These are phyloP conservation scores for Lasioglossum calceatum DNA, from an alignment of 2,888 invertebrate species.

Conservation along the genomic window DNA sequence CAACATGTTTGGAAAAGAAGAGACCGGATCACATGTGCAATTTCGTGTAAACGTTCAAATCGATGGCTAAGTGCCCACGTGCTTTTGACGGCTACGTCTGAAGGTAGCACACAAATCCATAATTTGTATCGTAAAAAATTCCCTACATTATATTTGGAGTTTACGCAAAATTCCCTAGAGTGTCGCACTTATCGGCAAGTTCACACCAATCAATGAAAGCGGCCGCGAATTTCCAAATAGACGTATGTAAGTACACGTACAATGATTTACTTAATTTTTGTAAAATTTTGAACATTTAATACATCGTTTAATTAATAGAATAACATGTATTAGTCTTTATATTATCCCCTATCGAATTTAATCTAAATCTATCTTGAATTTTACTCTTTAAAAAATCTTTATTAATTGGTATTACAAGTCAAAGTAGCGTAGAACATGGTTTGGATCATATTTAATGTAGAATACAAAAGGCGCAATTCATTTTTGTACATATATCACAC, in stretches of 20 bases:
- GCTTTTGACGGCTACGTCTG: constrained; percentile 16
- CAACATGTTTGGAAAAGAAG: constrained; percentile 34
- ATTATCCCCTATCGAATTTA: no score
- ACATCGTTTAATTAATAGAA: neutral
- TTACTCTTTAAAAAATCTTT: neutral
- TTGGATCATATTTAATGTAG: constrained; percentile 7
- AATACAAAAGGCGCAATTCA: constrained; percentile 12
- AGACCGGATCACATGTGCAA: constrained; percentile 26
- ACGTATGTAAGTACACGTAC: neutral
- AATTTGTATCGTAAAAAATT: neutral
- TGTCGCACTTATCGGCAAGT: neutral
- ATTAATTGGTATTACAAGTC: neutral
- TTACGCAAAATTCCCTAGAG: neutral
- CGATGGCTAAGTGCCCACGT: constrained; percentile 37
- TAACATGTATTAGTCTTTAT: neutral
- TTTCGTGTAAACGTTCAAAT: constrained; percentile 3
- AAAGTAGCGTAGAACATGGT: neutral
- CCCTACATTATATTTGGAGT: neutral
- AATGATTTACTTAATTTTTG: neutral
- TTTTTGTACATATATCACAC: neutral
- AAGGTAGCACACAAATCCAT: neutral
- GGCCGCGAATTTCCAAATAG: neutral
- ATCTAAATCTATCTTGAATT: neutral
- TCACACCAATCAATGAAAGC: neutral
- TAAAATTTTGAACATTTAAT: neutral